Evolutionary conservation across 2,797 vertebrate genomes (phyloP), one percentile per base, ranked within the genome.

Genomic region (Aselliscus stoliczkanus): DNA sequence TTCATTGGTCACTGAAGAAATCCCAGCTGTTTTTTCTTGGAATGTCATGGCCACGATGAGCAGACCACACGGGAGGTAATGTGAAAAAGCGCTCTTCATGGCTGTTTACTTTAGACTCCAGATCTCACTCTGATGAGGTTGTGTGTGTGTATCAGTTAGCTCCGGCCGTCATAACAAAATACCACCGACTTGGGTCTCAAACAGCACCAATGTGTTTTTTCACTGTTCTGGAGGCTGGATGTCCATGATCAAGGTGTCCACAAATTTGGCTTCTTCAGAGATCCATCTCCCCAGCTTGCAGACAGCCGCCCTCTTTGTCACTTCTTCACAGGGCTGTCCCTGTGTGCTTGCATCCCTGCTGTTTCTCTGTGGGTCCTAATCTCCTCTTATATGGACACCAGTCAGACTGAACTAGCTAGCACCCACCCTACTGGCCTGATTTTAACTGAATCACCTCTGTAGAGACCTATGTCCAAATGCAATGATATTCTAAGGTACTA

Each of bases 31-130:
- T 52, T 13, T 5, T 34, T 50, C 14, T 15, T 39, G 3, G 82
- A 52, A 14, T 31, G 8, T 7, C 2, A 7, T 1, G 2, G 1
- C 27, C 14, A 29, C 1, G 1, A 1, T 0, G 44, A 44, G 7
- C 23, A 0, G 3, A 7, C 25, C 20, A 1, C 0, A 0, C 0
- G 29, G 2, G 34, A 37, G 15, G 3, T 2, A 3, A 4, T 0
- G 5, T 0, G 4, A 70, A 29, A 7, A 29, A 4, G 18, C 2
- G 14, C 2, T 52, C 42, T 0, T 4, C 1, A 1, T 2, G 5
- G 14, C 39, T n/a, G 0, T 6, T 42, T 4, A 0, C 17, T 12
- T 10, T 15, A 23, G 1, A 2, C 15, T 52, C 7, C 0, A 8
- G 25, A 0, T 47, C 69, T 82, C 58, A 0, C 8, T 5, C 47